A percentile compares a stretch with the other conserved stretches of the same genome.
Conservation (phyloP, 2,888 invertebrate species). For the Eristalinus sepulchralis region DNA sequence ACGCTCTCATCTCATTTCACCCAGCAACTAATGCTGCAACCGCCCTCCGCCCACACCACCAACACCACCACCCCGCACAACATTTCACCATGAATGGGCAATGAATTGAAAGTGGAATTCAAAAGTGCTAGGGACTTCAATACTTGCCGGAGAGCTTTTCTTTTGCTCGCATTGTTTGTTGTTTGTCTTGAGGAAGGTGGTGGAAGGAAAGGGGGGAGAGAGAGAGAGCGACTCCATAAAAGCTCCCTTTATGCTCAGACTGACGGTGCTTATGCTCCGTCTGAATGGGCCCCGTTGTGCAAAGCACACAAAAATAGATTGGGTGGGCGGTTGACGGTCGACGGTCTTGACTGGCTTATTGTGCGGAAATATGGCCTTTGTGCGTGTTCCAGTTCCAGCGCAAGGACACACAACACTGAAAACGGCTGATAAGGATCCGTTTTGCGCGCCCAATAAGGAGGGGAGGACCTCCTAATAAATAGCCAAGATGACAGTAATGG, state of each 20-base stretch:
- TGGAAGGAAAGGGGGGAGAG: not conserved
- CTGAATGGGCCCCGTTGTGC: slow-evolving; percentile 54
- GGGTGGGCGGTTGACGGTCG: slow-evolving; percentile 53
- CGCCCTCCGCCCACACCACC: no score
- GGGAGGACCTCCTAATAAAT: slow-evolving; percentile 51
- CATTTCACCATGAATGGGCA: slow-evolving; percentile 43
- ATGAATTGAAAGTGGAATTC: slow-evolving; percentile 55
- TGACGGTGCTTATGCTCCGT: slow-evolving; percentile 38
- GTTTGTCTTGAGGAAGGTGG: slow-evolving; percentile 33
- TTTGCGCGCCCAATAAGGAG: slow-evolving; percentile 15
- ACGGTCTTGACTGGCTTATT: slow-evolving; percentile 67
- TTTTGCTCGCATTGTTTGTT: slow-evolving; percentile 11
- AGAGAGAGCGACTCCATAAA: slow-evolving; percentile 15
- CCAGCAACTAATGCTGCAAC: slow-evolving; percentile 38
- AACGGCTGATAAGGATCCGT: slow-evolving; percentile 58
- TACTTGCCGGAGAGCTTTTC: slow-evolving; percentile 20
- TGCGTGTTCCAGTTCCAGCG: slow-evolving; percentile 61
- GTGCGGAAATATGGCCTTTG: slow-evolving; percentile 62
- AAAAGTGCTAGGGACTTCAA: slow-evolving; percentile 56
- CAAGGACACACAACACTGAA: slow-evolving; percentile 39
- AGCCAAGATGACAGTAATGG: slow-evolving; percentile 44
- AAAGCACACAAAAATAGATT: slow-evolving; percentile 34
- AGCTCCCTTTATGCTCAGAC: slow-evolving; percentile 43
- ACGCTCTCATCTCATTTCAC: slow-evolving; percentile 62
- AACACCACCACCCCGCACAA: not conserved